Evolutionary conservation across 2,113 vertebrate genomes (phyloP).

Genomic region (Bothrops jararaca): DNA sequence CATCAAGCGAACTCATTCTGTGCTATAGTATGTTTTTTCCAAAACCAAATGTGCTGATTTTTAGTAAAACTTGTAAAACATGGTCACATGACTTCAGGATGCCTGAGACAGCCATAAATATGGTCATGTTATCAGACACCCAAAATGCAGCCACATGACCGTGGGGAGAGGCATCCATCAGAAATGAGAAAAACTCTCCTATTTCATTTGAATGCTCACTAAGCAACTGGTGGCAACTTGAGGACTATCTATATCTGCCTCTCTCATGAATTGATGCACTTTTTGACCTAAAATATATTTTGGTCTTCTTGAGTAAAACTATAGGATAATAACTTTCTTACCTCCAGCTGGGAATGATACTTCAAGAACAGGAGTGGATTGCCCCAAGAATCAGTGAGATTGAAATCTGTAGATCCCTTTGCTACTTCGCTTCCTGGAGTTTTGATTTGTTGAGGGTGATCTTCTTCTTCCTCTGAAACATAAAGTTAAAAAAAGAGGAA

Average conservation of each 20-base stretch:
- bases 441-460: neutral
- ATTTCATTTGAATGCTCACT: neutral
- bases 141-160: neutral
- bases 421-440: neutral
- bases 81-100: neutral
- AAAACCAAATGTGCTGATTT: neutral
- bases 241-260: neutral
- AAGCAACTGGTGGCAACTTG: neutral
- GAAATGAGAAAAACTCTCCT: neutral
- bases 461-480: neutral
- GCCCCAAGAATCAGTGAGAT: conserved; percentile 22
- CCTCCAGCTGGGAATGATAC: neutral
- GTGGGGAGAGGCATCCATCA: neutral
- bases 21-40: neutral
- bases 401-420: conserved; percentile 14
- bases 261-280: neutral
- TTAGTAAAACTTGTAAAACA: neutral
- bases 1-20: neutral
- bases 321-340: neutral
- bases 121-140: neutral
- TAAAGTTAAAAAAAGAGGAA: neutral
- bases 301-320: neutral
- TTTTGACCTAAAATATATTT: neutral
- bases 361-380: neutral
- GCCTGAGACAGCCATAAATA: neutral